Conservation (phyloP, 2,888 invertebrate genomes). For the Trachelus tabidus region DNA sequence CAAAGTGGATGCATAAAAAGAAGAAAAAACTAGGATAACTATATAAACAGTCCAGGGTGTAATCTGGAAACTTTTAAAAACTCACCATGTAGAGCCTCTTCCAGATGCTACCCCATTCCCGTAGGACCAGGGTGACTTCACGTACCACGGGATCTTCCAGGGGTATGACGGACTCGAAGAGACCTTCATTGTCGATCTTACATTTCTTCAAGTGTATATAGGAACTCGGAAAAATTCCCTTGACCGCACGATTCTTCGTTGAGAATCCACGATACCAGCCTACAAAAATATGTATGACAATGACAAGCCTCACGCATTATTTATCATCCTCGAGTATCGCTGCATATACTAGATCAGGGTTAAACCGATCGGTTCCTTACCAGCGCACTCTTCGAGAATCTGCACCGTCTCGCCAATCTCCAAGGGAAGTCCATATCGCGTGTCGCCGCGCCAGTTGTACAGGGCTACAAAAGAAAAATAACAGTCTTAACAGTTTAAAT, state of each 20-base stretch:
- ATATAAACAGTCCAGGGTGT: background rate
- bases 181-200: constrained; percentile 84
- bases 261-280: constrained; percentile 91
- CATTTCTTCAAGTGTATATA: constrained; percentile 83
- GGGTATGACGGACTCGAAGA: constrained; percentile 76
- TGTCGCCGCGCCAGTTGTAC: constrained; percentile 90
- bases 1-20: constrained; percentile 17
- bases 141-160: constrained; percentile 90
- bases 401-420: constrained; percentile 94
- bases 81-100: constrained; percentile 91
- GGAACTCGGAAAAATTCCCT: constrained; percentile 84
- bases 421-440: constrained; percentile 81
- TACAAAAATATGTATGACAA: constrained; percentile 53
- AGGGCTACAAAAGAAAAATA: constrained; percentile 77
- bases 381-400: constrained; percentile 89
- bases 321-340: background rate
- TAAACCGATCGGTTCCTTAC: constrained; percentile 63
- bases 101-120: constrained; percentile 96
- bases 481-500: constrained; percentile 49
- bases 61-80: constrained; percentile 26
- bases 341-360: background rate
- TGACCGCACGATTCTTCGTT: constrained; percentile 76
- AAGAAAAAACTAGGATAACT: constrained; percentile 19
- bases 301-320: background rate
- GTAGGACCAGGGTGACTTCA: constrained; percentile 89